Percentiles rank a stretch among this genome's conserved stretches.
Evolutionary conservation across 2,797 vertebrate species (phyloP).

Genomic region (Eulemur albifrons): DNA sequence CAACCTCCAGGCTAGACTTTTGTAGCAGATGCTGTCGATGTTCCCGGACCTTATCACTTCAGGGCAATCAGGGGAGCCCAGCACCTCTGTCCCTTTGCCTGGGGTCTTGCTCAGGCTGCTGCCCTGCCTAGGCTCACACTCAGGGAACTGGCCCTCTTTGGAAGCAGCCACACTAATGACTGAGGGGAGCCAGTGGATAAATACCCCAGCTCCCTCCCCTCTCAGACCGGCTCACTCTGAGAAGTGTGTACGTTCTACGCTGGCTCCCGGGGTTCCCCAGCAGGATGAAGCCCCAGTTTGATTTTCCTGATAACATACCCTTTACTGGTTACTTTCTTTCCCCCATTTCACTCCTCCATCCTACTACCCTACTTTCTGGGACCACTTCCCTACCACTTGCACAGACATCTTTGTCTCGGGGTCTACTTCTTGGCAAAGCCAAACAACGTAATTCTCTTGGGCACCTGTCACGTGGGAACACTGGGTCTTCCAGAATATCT

Average conservation of each 20-base stretch:
- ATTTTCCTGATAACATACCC: too few species aligned
- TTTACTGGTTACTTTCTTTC: background rate
- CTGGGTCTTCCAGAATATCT: background rate
- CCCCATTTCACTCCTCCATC: background rate
- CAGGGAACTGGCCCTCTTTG: too few species aligned
- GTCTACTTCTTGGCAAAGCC: background rate
- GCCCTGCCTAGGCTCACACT: background rate
- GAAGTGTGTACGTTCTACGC: accelerated
- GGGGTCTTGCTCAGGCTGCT: background rate
- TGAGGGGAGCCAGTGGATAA: background rate
- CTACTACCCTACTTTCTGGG: background rate
- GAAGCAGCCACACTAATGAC: background rate
- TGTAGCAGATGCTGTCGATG: background rate
- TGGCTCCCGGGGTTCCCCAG: background rate
- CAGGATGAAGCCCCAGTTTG: background rate
- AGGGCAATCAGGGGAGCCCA: background rate
- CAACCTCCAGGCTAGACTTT: background rate
- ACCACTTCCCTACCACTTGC: background rate
- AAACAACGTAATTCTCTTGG: background rate
- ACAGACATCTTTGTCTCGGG: background rate
- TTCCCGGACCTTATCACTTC: background rate
- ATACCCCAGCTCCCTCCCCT: background rate
- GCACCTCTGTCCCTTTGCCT: background rate
- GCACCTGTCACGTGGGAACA: background rate
- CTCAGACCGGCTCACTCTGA: accelerated